A percentile compares a stretch with the other conserved stretches of the same genome.
phyloP scores from a whole-genome alignment of 2,888 invertebrate genomes.

The Drosophila affinis region DNA sequence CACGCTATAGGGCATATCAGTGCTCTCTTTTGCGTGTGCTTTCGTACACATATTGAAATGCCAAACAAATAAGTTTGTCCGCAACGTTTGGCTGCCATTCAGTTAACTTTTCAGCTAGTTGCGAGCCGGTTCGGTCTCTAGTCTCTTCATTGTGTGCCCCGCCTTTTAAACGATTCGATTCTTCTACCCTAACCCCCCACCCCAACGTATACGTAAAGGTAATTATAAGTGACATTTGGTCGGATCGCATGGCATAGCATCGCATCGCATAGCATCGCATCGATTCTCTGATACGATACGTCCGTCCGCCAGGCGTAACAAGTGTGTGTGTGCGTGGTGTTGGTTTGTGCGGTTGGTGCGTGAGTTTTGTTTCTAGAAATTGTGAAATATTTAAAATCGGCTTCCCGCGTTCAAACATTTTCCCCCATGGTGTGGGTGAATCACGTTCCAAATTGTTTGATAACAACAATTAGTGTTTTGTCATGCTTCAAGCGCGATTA shows the following conservation, averaged over 20 bases:
- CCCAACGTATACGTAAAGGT: slow-evolving; percentile 51
- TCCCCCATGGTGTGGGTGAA: background rate
- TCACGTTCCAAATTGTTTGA: slow-evolving; percentile 34
- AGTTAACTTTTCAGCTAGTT: slow-evolving; percentile 72
- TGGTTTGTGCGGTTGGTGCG: slow-evolving; percentile 7
- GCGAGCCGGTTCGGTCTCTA: slow-evolving; percentile 62
- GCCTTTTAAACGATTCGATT: slow-evolving; percentile 5
- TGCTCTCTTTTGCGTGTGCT: slow-evolving; percentile 21
- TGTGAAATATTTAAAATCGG: slow-evolving; percentile 28
- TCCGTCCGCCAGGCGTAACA: slow-evolving; percentile 40
- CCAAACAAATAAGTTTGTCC: slow-evolving; percentile 69
- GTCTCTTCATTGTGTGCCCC: slow-evolving; percentile 7
- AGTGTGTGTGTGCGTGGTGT: slow-evolving; percentile 2
- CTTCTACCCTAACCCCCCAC: slow-evolving; percentile 6
- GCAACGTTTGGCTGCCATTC: slow-evolving; percentile 49
- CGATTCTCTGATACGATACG: slow-evolving; percentile 38
- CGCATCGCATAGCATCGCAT: slow-evolving; percentile 18
- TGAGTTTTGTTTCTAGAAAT: slow-evolving; percentile 8
- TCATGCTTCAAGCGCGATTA: slow-evolving; percentile 62
- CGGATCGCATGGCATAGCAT: slow-evolving; percentile 18
- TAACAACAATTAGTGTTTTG: slow-evolving; percentile 57
- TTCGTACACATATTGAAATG: slow-evolving; percentile 24
- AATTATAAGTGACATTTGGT: slow-evolving; percentile 68
- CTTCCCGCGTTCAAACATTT: slow-evolving; percentile 28
- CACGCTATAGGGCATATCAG: slow-evolving; percentile 11